Percentiles rank a stretch among this genome's conserved stretches.
phyloP scores from a whole-genome alignment of 2,113 vertebrate genomes.

The Alosa alosa region DNA sequence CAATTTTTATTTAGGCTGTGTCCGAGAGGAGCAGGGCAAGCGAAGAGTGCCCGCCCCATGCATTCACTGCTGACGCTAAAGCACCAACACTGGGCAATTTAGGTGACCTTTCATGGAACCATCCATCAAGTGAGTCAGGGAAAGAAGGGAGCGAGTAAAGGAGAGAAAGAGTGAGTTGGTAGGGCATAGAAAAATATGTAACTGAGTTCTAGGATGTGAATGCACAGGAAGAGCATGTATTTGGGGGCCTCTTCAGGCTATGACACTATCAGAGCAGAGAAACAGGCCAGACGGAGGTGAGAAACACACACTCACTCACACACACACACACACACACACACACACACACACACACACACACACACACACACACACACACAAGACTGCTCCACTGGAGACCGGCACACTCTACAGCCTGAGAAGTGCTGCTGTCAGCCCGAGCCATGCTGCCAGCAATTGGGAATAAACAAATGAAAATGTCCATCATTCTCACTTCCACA shows the following conservation, averaged over 20 bases:
- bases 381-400: slow-evolving; percentile 25
- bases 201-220: not conserved
- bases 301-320: not conserved
- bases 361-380: slow-evolving; percentile 37
- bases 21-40: not conserved
- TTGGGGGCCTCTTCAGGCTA: not conserved
- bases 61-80: not conserved
- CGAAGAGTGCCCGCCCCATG: not conserved
- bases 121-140: not conserved
- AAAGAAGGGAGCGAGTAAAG: not conserved
- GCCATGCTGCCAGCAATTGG: not conserved
- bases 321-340: slow-evolving; percentile 34
- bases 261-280: not conserved
- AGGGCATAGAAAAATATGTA: not conserved
- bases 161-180: not conserved
- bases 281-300: not conserved
- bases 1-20: not conserved
- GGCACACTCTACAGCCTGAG: not conserved
- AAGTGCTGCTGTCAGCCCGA: no score
- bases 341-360: slow-evolving; percentile 22
- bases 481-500: not conserved
- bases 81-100: not conserved
- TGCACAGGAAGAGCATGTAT: not conserved
- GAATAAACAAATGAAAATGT: not conserved
- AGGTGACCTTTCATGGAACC: slow-evolving; percentile 4